Evolutionary conservation across 2,888 invertebrate species (phyloP).

Genomic region (Dynastes maya): DNA sequence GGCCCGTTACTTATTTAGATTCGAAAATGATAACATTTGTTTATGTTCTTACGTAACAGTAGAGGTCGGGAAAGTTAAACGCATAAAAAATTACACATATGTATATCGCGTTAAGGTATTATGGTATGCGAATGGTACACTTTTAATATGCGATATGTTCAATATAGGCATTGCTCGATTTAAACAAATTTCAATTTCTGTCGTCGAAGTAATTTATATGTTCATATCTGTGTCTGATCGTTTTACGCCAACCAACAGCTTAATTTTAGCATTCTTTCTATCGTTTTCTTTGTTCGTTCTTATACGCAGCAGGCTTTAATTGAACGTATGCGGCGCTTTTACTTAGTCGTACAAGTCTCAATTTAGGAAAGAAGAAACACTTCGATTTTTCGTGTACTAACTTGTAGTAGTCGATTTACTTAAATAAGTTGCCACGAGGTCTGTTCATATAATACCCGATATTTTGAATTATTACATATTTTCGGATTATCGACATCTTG

Average conservation of each 20-base stretch:
- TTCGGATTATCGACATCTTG: too few relatives aligned
- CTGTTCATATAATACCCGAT: too few relatives aligned
- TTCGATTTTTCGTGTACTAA: too few relatives aligned
- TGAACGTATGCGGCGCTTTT: too few relatives aligned
- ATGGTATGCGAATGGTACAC: constrained; percentile 4
- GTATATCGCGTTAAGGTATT: constrained; percentile 10
- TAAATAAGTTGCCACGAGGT: too few relatives aligned
- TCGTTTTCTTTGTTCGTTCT: background rate
- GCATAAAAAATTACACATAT: constrained; percentile 25
- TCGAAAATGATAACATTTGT: constrained; percentile 41
- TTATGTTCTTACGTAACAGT: constrained; percentile 33
- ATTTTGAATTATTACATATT: too few relatives aligned
- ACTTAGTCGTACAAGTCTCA: too few relatives aligned
- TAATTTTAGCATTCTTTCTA: constrained; percentile 1
- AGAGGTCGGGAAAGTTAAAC: constrained; percentile 35
- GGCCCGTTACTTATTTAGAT: constrained; percentile 40
- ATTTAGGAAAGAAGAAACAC: too few relatives aligned
- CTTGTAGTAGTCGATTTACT: too few relatives aligned
- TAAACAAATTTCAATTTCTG: constrained; percentile 13
- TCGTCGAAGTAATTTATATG: background rate
- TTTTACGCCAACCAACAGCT: background rate
- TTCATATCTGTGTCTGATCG: background rate
- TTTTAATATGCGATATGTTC: background rate
- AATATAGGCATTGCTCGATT: background rate
- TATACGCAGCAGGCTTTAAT: background rate